phyloP scores from a whole-genome alignment of 1,140 invertebrate species.

The Zaprionus taronus region DNA sequence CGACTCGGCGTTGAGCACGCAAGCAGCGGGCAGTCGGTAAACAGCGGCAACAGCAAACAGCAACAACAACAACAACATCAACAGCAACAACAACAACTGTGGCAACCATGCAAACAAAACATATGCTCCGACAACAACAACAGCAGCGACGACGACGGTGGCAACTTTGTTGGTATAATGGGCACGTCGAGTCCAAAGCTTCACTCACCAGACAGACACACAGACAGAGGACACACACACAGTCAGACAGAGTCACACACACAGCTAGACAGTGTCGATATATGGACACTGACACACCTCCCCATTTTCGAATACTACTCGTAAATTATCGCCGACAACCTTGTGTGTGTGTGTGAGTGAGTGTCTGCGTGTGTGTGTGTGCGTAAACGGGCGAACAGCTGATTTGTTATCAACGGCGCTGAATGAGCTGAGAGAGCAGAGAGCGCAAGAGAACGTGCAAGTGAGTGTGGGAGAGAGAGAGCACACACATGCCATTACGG shows the following conservation, averaged over 20 bases:
- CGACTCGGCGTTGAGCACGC: slow-evolving; percentile 72
- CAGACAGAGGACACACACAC: slow-evolving; percentile 20
- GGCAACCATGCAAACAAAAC: slow-evolving; percentile 46
- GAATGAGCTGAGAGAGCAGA: slow-evolving; percentile 55
- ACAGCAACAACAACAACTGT: slow-evolving; percentile 27
- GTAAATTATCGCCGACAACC: slow-evolving; percentile 41
- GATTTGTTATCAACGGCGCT: slow-evolving; percentile 74
- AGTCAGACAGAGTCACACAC: background rate
- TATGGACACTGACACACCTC: slow-evolving; percentile 60
- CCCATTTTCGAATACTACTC: slow-evolving; percentile 52
- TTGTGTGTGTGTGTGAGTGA: slow-evolving; percentile 1
- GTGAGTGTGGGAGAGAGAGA: background rate
- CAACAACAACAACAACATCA: slow-evolving; percentile 41
- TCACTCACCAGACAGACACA: slow-evolving; percentile 57
- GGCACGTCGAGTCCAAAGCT: slow-evolving; percentile 48
- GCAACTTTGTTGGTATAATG: slow-evolving; percentile 37
- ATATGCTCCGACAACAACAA: slow-evolving; percentile 57
- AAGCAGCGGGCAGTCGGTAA: slow-evolving; percentile 54
- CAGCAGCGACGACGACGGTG: slow-evolving; percentile 12
- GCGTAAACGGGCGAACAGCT: slow-evolving; percentile 61
- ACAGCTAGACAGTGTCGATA: slow-evolving; percentile 28
- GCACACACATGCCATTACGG: background rate
- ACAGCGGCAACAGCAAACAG: slow-evolving; percentile 34
- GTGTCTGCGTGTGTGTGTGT: slow-evolving; percentile 8
- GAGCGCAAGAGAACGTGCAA: slow-evolving; percentile 19